Evolutionary conservation across 2,888 invertebrate species (phyloP).

Genomic region (Merodon equestris): DNA sequence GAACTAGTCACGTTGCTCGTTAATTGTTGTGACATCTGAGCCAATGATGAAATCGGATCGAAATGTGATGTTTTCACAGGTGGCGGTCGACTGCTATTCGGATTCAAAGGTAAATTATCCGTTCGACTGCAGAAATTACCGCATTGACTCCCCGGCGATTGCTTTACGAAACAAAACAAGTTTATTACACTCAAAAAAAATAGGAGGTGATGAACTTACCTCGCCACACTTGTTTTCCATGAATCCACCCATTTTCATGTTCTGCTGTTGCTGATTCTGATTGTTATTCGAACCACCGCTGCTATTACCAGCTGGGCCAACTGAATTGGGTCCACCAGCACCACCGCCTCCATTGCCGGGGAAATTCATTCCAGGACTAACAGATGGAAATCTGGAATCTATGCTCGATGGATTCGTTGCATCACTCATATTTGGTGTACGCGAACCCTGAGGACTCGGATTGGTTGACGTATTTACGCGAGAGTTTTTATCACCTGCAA

Average conservation of each 20-base stretch:
- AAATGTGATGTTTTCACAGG: constrained; percentile 86
- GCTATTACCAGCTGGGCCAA: constrained; percentile 69
- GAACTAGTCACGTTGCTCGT: constrained; percentile 86
- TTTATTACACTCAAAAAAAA: background rate
- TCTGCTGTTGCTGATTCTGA: constrained; percentile 57
- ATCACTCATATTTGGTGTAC: constrained; percentile 74
- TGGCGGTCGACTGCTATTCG: constrained; percentile 81
- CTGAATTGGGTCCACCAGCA: constrained; percentile 64
- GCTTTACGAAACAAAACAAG: constrained; percentile 59
- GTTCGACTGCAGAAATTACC: constrained; percentile 79
- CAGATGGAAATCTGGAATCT: constrained; percentile 74
- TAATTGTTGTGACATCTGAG: constrained; percentile 96
- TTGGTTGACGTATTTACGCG: constrained; percentile 79
- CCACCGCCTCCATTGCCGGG: constrained; percentile 54
- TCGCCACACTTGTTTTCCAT: constrained; percentile 73
- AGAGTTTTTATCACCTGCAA: constrained; percentile 76
- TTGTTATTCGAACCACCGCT: constrained; percentile 70
- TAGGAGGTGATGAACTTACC: constrained; percentile 40
- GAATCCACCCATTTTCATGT: constrained; percentile 75
- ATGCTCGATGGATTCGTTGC: constrained; percentile 70
- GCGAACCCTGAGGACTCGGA: constrained; percentile 76
- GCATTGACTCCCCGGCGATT: constrained; percentile 70
- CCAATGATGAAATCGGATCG: constrained; percentile 95
- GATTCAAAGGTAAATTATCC: constrained; percentile 84
- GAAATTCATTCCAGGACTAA: constrained; percentile 76